A percentile compares a stretch with the other conserved stretches of the same genome.
These are phyloP conservation scores for Mico argentatus DNA, from an alignment of 2,797 vertebrate genomes.

Conservation along the genomic window DNA sequence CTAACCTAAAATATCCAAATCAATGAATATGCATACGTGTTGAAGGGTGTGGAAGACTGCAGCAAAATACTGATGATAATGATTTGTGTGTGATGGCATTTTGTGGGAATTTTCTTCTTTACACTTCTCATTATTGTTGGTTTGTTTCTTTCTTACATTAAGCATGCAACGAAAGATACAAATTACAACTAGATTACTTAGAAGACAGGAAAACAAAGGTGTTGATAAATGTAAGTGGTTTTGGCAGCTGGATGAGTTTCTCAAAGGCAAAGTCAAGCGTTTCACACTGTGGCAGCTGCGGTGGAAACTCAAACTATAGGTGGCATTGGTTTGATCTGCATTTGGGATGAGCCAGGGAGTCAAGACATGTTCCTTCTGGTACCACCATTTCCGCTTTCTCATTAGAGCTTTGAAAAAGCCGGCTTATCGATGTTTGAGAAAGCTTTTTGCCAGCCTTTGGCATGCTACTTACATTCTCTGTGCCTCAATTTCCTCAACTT, in stretches of 20 bases:
- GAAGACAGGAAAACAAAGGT: not conserved
- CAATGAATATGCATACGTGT: not conserved
- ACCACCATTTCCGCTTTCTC: not conserved
- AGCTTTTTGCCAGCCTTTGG: not conserved
- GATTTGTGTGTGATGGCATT: not conserved
- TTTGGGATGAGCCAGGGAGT: not conserved
- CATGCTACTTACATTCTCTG: not conserved
- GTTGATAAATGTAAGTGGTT: not conserved
- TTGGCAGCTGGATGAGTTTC: not conserved
- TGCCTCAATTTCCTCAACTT: not conserved
- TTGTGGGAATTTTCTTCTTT: not conserved
- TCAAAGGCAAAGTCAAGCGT: not conserved
- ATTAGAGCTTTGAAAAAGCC: not conserved
- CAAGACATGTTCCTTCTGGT: not conserved
- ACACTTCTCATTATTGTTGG: not conserved
- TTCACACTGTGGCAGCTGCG: not conserved
- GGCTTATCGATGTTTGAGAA: not conserved
- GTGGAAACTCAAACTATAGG: not conserved
- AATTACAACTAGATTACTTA: not conserved
- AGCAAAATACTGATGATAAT: not conserved
- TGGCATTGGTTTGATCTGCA: not conserved
- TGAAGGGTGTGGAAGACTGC: not conserved
- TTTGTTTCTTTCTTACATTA: not conserved
- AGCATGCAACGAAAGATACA: not conserved
- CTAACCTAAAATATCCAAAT: not conserved